Conservation (phyloP, 2,797 vertebrate genomes). For the Diplodus puntazzo region DNA sequence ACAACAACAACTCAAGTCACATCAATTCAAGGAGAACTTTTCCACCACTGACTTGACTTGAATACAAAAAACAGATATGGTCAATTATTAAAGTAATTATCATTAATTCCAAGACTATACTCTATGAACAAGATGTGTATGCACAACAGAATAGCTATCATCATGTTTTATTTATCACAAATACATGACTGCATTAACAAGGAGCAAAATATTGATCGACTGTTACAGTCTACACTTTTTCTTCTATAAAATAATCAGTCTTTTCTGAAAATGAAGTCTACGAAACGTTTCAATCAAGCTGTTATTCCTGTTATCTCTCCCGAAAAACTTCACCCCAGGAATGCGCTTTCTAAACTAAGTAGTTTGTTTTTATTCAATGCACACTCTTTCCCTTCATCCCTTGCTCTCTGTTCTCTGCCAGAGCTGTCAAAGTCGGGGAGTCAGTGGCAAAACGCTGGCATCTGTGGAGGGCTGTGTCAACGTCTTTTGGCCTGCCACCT, state of each 20-base stretch:
- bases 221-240: not conserved
- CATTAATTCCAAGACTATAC: not conserved
- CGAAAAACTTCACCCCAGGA: conserved; percentile 47
- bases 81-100: not conserved
- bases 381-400: conserved; percentile 44
- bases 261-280: conserved; percentile 7
- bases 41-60: not conserved
- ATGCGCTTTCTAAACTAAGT: conserved; percentile 43
- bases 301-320: conserved; percentile 39
- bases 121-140: not conserved
- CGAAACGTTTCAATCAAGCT: conserved; percentile 9
- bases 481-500: conserved; percentile 72
- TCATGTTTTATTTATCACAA: not conserved
- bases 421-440: conserved; percentile 76
- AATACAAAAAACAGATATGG: not conserved
- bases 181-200: not conserved
- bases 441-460: conserved; percentile 77
- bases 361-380: conserved; percentile 63
- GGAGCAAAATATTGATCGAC: not conserved
- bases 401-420: conserved; percentile 58
- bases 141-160: not conserved
- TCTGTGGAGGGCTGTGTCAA: conserved; percentile 74
- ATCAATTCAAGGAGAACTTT: not conserved
- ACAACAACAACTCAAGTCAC: not conserved
- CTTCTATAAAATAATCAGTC: conserved; percentile 2